phyloP scores from a whole-genome alignment of 2,888 invertebrate genomes.

The Zonitis immaculata region DNA sequence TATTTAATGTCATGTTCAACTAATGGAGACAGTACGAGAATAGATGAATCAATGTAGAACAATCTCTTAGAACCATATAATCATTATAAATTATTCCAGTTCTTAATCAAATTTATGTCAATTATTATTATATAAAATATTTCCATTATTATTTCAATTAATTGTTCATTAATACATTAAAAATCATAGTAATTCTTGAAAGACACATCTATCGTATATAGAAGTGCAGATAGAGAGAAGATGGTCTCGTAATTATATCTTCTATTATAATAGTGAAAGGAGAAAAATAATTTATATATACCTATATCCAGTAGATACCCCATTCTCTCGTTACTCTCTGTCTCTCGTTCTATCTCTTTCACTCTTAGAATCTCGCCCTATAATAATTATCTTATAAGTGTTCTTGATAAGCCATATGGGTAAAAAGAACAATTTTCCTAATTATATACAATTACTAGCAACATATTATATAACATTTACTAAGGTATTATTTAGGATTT shows the following conservation, averaged over 20 bases:
- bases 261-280: too few species aligned
- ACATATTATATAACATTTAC: background rate
- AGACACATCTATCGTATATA: background rate
- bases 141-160: background rate
- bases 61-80: background rate
- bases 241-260: background rate
- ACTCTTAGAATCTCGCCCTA: too few species aligned
- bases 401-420: background rate
- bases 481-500: background rate
- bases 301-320: too few species aligned
- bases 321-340: too few species aligned
- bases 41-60: background rate
- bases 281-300: too few species aligned
- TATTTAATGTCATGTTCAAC: constrained; percentile 5
- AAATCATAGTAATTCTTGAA: too few species aligned
- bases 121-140: background rate
- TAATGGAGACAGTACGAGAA: background rate
- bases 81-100: background rate
- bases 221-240: too few species aligned
- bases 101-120: background rate
- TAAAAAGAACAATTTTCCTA: background rate
- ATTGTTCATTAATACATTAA: too few species aligned
- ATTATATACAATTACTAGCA: background rate
- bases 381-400: background rate
- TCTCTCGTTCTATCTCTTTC: too few species aligned